These are phyloP conservation scores for Papilio machaon DNA, from an alignment of 1,140 invertebrate genomes.

Conservation along the genomic window DNA sequence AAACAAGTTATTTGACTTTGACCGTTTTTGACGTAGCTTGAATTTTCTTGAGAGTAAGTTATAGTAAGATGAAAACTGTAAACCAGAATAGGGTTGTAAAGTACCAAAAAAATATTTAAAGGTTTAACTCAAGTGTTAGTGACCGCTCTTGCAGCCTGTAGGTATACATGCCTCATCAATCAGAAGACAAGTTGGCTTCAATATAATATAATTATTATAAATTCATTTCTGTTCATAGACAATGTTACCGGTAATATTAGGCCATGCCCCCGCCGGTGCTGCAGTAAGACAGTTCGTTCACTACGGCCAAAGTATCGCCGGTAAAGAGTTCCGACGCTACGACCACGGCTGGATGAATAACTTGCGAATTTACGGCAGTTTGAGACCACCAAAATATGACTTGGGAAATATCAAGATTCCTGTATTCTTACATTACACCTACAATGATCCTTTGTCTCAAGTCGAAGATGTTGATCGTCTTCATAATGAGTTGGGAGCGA, in stretches of 20 bases:
- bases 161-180: too few relatives aligned
- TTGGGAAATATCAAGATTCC: conserved; percentile 81
- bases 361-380: conserved; percentile 54
- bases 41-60: too few relatives aligned
- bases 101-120: too few relatives aligned
- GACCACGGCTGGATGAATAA: conserved; percentile 81
- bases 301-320: conserved; percentile 87
- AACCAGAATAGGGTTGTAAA: too few relatives aligned
- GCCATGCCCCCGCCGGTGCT: conserved; percentile 92
- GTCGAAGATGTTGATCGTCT: conserved; percentile 83
- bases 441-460: conserved; percentile 87
- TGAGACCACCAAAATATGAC: conserved; percentile 80
- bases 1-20: background rate
- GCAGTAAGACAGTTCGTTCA: conserved; percentile 91
- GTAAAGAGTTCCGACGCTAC: conserved; percentile 84
- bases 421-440: conserved; percentile 88
- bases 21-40: background rate
- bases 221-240: conserved; percentile 79
- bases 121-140: too few relatives aligned
- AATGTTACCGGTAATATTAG: conserved; percentile 87
- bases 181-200: too few relatives aligned
- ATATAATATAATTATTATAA: background rate
- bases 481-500: conserved; percentile 80
- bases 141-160: too few relatives aligned
- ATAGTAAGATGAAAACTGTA: too few relatives aligned